phyloP scores from a whole-genome alignment of 2,797 vertebrate species.

The Darevskia mixta region DNA sequence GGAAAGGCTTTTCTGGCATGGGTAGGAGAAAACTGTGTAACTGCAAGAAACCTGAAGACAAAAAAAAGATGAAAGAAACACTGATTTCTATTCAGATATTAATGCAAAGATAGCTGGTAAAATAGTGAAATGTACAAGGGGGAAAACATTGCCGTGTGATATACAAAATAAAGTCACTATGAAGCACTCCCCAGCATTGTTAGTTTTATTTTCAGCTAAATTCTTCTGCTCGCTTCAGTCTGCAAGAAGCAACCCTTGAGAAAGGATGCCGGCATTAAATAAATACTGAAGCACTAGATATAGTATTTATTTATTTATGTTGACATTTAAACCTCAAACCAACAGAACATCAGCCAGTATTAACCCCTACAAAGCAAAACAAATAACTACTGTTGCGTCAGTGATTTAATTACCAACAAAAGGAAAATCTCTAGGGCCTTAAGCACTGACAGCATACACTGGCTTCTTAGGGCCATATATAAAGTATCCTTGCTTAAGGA shows the following conservation, averaged over 20 bases:
- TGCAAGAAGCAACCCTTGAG: conserved; percentile 20
- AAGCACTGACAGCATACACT: conserved; percentile 6
- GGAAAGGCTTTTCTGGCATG: conserved; percentile 93
- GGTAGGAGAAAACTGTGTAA: conserved; percentile 92
- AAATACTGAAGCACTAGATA: conserved; percentile 29
- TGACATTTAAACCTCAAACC: not conserved
- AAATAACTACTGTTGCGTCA: conserved; percentile 28
- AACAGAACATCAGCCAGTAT: not conserved
- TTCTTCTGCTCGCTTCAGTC: conserved; percentile 29
- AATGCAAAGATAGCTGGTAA: conserved; percentile 4
- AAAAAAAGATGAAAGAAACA: conserved; percentile 37
- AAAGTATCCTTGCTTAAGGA: not conserved
- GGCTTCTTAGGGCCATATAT: conserved; percentile 13
- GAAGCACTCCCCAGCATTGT: not conserved
- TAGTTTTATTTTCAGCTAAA: conserved; percentile 27
- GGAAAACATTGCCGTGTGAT: not conserved
- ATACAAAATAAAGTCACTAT: conserved; percentile 35
- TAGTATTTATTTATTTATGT: not conserved
- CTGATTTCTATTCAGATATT: conserved; percentile 21
- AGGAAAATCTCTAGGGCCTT: conserved; percentile 8
- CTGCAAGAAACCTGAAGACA: conserved; percentile 85
- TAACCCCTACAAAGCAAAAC: conserved; percentile 6
- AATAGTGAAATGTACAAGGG: conserved; percentile 1
- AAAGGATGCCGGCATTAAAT: conserved; percentile 24
- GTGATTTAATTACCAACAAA: conserved; percentile 43